These are phyloP conservation scores for Poecilia latipinna DNA, from an alignment of 2,113 vertebrate genomes.

Conservation along the genomic window DNA sequence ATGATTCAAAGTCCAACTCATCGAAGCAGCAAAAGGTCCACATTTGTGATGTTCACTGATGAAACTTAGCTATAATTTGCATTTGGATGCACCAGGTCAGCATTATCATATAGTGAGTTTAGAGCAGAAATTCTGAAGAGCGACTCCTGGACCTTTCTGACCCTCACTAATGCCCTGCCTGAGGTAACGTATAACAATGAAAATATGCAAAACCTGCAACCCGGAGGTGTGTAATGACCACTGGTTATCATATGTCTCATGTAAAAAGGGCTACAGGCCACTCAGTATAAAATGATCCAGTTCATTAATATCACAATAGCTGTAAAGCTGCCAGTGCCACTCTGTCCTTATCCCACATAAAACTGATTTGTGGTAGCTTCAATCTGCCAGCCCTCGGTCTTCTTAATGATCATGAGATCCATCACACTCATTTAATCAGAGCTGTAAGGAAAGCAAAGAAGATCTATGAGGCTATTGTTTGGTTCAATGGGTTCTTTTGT, in stretches of 20 bases:
- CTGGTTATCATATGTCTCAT: constrained; percentile 56
- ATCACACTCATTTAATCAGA: constrained; percentile 77
- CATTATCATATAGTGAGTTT: constrained; percentile 23
- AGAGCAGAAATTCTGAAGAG: constrained; percentile 17
- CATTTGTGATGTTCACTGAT: not conserved
- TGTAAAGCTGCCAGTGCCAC: constrained; percentile 73
- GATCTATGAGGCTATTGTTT: constrained; percentile 67
- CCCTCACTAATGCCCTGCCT: constrained; percentile 44
- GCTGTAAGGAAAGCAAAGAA: constrained; percentile 74
- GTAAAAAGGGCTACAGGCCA: constrained; percentile 47
- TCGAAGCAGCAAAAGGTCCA: not conserved
- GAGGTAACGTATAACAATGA: constrained; percentile 16
- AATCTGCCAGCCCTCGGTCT: constrained; percentile 64
- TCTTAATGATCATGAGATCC: constrained; percentile 72
- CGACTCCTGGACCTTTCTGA: constrained; percentile 5
- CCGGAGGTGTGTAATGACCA: constrained; percentile 50
- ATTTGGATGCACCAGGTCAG: constrained; percentile 28
- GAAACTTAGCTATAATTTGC: constrained; percentile 16
- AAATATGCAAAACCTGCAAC: constrained; percentile 28
- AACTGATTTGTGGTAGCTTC: constrained; percentile 74
- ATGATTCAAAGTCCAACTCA: not conserved
- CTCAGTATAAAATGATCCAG: constrained; percentile 61
- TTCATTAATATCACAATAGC: constrained; percentile 70
- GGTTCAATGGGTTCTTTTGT: constrained; percentile 63
- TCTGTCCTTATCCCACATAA: constrained; percentile 69